These are phyloP conservation scores for Hystrix brachyura DNA, from an alignment of 2,113 vertebrate genomes.

Conservation along the genomic window DNA sequence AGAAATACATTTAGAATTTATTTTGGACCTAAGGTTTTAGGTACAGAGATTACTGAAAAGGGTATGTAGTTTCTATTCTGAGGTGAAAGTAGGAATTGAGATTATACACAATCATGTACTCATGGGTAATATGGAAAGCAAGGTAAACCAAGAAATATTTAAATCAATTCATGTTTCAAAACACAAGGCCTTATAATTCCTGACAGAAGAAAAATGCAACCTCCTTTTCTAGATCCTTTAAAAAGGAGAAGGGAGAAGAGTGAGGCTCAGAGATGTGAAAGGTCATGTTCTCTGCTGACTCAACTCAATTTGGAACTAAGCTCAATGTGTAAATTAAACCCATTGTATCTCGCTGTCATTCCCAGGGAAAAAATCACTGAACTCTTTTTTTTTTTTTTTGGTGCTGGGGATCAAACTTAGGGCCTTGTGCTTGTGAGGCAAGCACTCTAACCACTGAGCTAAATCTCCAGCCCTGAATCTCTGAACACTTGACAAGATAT, in stretches of 20 bases:
- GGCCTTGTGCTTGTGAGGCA: no score
- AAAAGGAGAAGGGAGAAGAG: background rate
- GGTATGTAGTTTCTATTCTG: slow-evolving; percentile 9
- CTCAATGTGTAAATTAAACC: background rate
- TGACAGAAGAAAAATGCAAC: slow-evolving; percentile 27
- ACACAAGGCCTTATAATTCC: slow-evolving; percentile 2
- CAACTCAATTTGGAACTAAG: background rate
- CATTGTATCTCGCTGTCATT: background rate
- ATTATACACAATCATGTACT: background rate
- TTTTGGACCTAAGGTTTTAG: slow-evolving; percentile 20
- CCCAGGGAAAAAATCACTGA: background rate
- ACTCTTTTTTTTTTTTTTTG: background rate
- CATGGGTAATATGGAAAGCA: background rate
- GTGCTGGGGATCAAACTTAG: no score
- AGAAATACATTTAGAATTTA: slow-evolving; percentile 43
- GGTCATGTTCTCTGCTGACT: background rate
- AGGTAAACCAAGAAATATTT: background rate
- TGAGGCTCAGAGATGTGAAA: background rate
- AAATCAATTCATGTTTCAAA: slow-evolving; percentile 41
- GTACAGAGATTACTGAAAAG: background rate
- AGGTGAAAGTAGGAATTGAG: background rate
- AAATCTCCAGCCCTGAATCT: background rate
- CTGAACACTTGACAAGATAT: slow-evolving; percentile 34
- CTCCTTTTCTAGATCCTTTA: background rate
- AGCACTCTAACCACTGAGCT: no score